Evolutionary conservation across 2,113 vertebrate species (phyloP), one percentile per base, ranked within the genome.

Genomic region (Anguilla japonica): DNA sequence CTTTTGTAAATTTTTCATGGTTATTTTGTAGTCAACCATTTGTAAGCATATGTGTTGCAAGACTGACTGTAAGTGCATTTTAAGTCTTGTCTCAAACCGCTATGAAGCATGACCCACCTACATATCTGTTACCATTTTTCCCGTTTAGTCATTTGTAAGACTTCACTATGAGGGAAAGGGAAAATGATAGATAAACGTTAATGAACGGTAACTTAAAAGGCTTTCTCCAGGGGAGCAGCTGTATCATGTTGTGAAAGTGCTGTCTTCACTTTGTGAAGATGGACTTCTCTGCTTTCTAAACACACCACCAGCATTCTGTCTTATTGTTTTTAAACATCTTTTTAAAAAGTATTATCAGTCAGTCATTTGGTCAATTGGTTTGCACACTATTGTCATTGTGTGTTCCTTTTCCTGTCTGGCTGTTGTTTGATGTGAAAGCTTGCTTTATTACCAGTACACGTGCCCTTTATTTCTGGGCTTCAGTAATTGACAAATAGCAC

Each of bases 401-500:
- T 94, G 71, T 75, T 9, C 71, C 71, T 90, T 91, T 90, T 89
- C 6, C 80, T 90, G 91, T 93, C 91, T 94, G 93, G 89, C 92
- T 90, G 46, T 26, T 75, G 26, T 75, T 91, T 93, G 94, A 94
- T 91, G 90, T 93, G 93, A 91, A 93, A 89, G 88, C 89, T 92
- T 86, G 87, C 63, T 88, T 92, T 84, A 71, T 84, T 84, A 87
- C 93, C 89, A 83, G 34, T 56, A 81, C 84, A 80, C 84, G 90
- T 90, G 83, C 91, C 84, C 84, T 83, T 89, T 89, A 84, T 94
- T 92, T 95, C 92, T 95, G 93, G 92, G 92, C 94, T 95, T 96
- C 93, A 93, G 92, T 94, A 93, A 94, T 92, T 92, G 93, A 91
- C 92, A 86, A 93, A 89, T 92, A 93, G 95, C 95, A 95, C 95